These are phyloP conservation scores for Microctonus aethiopoides DNA, from an alignment of 2,888 invertebrate species.

Conservation along the genomic window DNA sequence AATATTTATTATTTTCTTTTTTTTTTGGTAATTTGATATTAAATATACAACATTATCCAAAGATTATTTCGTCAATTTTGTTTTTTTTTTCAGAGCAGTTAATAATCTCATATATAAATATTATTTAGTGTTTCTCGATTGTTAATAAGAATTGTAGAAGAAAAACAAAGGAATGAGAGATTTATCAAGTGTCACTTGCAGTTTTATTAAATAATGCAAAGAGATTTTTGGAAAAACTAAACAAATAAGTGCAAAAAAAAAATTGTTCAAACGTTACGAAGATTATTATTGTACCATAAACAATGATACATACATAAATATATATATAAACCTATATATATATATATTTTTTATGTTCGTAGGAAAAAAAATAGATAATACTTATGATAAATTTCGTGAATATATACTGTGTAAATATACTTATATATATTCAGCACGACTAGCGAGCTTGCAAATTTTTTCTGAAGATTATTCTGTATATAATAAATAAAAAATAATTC, in stretches of 20 bases:
- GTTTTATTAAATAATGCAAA: neutral
- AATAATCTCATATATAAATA: neutral
- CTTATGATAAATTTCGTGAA: neutral
- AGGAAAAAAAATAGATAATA: neutral
- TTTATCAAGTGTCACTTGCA: neutral
- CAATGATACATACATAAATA: neutral
- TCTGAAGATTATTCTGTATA: neutral
- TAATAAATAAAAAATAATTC: neutral
- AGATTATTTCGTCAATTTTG: neutral
- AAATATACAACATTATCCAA: neutral
- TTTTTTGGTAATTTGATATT: neutral
- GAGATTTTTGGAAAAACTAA: neutral
- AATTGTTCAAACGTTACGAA: neutral
- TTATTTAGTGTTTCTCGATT: neutral
- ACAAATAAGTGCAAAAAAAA: neutral
- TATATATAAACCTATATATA: neutral
- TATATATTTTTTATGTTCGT: neutral
- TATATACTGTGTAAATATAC: neutral
- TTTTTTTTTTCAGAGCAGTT: neutral
- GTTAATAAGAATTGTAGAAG: neutral
- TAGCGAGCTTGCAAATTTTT: neutral
- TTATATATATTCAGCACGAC: neutral
- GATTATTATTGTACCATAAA: neutral
- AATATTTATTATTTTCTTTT: neutral
- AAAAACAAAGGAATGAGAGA: neutral